These are phyloP conservation scores for Channa maculata DNA, from an alignment of 2,113 vertebrate species.

Conservation along the genomic window DNA sequence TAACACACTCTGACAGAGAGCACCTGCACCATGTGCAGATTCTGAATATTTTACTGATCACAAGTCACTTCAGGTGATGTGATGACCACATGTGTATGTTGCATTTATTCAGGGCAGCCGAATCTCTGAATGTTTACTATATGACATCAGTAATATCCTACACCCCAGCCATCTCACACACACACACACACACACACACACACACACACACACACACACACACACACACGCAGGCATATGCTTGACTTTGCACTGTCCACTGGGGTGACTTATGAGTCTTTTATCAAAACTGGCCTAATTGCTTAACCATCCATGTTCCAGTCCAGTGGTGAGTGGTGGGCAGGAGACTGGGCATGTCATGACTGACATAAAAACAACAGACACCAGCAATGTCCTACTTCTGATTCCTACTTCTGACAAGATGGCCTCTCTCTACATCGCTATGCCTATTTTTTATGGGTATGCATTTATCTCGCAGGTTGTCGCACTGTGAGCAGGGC, in stretches of 20 bases:
- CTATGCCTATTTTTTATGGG: background rate
- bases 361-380: conserved; percentile 72
- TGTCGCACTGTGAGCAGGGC: background rate
- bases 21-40: too few relatives aligned
- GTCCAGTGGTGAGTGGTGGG: conserved; percentile 57
- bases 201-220: background rate
- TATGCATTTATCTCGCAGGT: conserved; percentile 5
- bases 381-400: conserved; percentile 24
- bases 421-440: conserved; percentile 5
- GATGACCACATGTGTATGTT: background rate
- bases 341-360: conserved; percentile 39
- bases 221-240: background rate
- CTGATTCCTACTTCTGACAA: conserved; percentile 29
- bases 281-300: conserved; percentile 85
- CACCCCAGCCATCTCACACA: background rate
- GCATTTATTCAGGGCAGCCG: conserved; percentile 4
- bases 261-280: conserved; percentile 79
- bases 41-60: background rate
- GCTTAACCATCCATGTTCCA: conserved; percentile 81
- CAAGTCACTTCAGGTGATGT: conserved; percentile 1
- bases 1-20: too few relatives aligned
- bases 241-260: conserved; percentile 32
- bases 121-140: conserved; percentile 25
- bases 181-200: background rate
- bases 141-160: background rate